Evolutionary conservation across 2,797 vertebrate species (phyloP).

Genomic region (Triplophysa bombifrons): DNA sequence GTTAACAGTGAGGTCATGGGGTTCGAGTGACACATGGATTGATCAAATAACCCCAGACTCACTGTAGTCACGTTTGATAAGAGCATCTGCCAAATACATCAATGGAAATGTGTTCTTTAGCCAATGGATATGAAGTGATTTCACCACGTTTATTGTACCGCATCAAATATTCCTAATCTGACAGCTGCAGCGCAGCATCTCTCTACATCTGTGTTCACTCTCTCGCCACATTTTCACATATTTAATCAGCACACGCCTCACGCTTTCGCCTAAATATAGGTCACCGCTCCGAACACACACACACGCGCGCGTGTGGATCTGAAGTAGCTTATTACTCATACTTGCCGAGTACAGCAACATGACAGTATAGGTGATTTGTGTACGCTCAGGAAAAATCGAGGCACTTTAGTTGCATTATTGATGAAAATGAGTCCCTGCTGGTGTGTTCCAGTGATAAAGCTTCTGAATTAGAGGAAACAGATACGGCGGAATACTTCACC

Average conservation of each 20-base stretch:
- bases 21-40: not conserved
- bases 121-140: not conserved
- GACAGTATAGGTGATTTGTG: constrained; percentile 45
- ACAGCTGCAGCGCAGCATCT: constrained; percentile 18
- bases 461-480: constrained; percentile 40
- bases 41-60: not conserved
- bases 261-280: constrained; percentile 57
- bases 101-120: not conserved
- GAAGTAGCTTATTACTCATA: constrained; percentile 56
- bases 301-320: constrained; percentile 12
- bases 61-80: not conserved
- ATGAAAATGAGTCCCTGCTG: constrained; percentile 45
- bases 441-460: constrained; percentile 43
- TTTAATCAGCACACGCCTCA: constrained; percentile 51
- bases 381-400: constrained; percentile 44
- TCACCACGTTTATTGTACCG: not conserved
- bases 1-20: not conserved
- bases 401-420: constrained; percentile 54
- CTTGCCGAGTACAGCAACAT: constrained; percentile 50
- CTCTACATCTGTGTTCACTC: constrained; percentile 48
- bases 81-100: not conserved
- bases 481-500: constrained; percentile 30
- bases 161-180: constrained; percentile 1
- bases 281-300: constrained; percentile 40
- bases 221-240: constrained; percentile 45